These are phyloP conservation scores for Glyptemys insculpta DNA, from an alignment of 2,797 vertebrate species.

Conservation along the genomic window DNA sequence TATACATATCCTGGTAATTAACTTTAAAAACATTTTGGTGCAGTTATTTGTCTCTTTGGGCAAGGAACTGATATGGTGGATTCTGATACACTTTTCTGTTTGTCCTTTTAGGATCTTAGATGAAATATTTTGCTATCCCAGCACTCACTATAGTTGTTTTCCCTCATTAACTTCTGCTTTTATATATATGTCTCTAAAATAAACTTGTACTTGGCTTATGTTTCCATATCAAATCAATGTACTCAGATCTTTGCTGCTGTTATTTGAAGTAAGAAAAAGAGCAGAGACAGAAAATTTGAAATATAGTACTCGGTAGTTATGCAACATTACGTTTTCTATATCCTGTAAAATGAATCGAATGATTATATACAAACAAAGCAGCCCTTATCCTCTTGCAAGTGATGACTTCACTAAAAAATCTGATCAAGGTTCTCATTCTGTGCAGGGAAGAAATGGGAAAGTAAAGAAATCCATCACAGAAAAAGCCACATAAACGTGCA, in stretches of 20 bases:
- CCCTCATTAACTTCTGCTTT: not conserved
- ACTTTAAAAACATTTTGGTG: not conserved
- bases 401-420: conserved; percentile 27
- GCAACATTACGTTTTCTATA: not conserved
- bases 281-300: not conserved
- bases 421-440: not conserved
- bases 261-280: not conserved
- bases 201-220: not conserved
- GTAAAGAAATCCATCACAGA: conserved; percentile 22
- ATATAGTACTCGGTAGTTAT: not conserved
- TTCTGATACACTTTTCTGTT: not conserved
- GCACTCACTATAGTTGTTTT: not conserved
- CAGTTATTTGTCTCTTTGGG: not conserved
- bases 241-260: not conserved
- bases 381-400: not conserved
- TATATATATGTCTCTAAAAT: not conserved
- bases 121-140: not conserved
- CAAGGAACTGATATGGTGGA: not conserved
- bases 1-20: not conserved
- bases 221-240: not conserved
- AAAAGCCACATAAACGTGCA: not conserved
- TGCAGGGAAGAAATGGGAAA: conserved; percentile 23
- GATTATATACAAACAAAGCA: not conserved
- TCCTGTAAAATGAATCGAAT: not conserved
- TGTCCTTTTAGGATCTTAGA: not conserved